Evolutionary conservation across 1,140 invertebrate species (phyloP).

Genomic region (Lepidotrigona ventralis): DNA sequence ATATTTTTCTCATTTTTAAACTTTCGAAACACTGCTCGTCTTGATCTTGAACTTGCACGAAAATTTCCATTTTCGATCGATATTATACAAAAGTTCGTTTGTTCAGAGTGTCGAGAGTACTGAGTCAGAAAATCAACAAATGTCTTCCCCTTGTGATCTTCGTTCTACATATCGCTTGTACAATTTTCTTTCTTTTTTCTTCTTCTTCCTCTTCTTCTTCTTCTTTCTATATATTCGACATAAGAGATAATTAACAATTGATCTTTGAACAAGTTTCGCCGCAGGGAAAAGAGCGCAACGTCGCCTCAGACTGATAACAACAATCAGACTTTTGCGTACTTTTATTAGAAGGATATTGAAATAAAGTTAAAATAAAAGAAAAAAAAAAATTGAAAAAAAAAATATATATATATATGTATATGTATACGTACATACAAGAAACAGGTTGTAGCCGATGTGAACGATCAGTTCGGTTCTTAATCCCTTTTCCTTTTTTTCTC

Average conservation of each 20-base stretch:
- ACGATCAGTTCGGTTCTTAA: neutral
- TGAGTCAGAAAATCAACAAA: neutral
- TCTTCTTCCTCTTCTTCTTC: neutral
- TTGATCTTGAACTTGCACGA: too few relatives aligned
- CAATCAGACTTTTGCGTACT: neutral
- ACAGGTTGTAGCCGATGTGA: neutral
- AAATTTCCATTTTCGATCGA: neutral
- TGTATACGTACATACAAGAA: neutral
- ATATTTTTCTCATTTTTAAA: neutral
- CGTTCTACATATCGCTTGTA: neutral
- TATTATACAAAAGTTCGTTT: neutral
- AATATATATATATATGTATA: neutral
- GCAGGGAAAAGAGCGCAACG: neutral
- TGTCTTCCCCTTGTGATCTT: neutral
- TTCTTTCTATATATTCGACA: neutral
- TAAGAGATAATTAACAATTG: neutral
- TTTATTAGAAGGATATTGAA: neutral
- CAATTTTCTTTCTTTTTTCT: neutral
- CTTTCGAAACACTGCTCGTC: neutral
- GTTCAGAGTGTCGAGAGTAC: neutral
- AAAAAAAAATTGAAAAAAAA: neutral
- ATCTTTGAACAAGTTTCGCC: neutral
- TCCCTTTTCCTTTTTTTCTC: constrained; percentile 1
- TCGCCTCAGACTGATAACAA: constrained; percentile 15
- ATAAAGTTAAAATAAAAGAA: neutral